These are phyloP conservation scores for Sardinella longiceps DNA, from an alignment of 2,797 vertebrate species.

Conservation along the genomic window DNA sequence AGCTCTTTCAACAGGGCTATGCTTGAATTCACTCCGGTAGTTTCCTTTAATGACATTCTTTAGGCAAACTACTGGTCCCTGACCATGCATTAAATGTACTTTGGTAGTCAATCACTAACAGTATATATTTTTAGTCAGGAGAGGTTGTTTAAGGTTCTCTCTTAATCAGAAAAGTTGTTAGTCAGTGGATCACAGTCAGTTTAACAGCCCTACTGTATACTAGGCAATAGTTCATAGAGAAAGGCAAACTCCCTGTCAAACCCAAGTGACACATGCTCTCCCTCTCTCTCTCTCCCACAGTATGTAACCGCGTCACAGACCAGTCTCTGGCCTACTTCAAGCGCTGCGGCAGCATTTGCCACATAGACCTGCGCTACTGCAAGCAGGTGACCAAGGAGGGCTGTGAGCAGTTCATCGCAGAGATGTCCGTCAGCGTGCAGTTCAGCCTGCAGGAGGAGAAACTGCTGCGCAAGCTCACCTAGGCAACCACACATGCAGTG, in stretches of 20 bases:
- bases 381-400: constrained; percentile 94
- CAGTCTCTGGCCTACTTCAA: constrained; percentile 97
- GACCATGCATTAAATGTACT: too few relatives aligned
- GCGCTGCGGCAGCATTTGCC: constrained; percentile 94
- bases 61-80: too few relatives aligned
- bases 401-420: constrained; percentile 93
- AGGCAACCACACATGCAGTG: constrained; percentile 65
- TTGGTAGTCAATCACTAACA: too few relatives aligned
- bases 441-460: constrained; percentile 94
- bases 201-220: too few relatives aligned
- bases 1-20: too few relatives aligned
- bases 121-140: too few relatives aligned
- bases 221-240: too few relatives aligned
- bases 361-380: constrained; percentile 95
- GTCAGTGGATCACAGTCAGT: too few relatives aligned
- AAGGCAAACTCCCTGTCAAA: constrained; percentile 24
- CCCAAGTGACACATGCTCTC: background rate
- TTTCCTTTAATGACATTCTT: too few relatives aligned
- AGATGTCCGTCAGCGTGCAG: constrained; percentile 96
- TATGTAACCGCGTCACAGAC: constrained; percentile 96
- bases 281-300: constrained; percentile 66
- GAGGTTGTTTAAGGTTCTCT: too few relatives aligned
- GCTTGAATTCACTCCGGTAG: too few relatives aligned
- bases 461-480: constrained; percentile 93
- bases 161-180: too few relatives aligned